These are phyloP conservation scores for Erythrocebus patas DNA, from an alignment of 2,113 vertebrate genomes.

Conservation along the genomic window DNA sequence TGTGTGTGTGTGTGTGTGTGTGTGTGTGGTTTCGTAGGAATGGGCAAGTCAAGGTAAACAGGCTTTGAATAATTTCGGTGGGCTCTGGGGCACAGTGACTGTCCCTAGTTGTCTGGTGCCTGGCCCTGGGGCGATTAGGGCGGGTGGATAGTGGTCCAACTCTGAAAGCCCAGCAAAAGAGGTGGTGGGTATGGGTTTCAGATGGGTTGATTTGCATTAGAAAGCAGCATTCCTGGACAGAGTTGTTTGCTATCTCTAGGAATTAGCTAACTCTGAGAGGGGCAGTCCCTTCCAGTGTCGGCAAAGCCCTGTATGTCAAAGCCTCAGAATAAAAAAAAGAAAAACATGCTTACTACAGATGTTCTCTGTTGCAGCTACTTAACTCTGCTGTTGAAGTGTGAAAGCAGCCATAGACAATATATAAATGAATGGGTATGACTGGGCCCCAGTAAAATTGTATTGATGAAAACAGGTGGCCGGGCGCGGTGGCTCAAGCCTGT, in stretches of 20 bases:
- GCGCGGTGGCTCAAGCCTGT: no score
- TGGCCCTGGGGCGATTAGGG: background rate
- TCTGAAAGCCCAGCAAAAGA: background rate
- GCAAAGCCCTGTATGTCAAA: background rate
- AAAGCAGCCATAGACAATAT: background rate
- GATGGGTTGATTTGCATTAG: background rate
- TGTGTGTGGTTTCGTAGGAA: no score
- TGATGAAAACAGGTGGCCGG: background rate
- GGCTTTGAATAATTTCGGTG: background rate
- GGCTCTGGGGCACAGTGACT: background rate
- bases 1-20: no score
- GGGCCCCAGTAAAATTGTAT: background rate
- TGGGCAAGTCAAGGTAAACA: background rate
- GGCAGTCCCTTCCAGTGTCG: background rate
- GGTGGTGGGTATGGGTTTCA: background rate
- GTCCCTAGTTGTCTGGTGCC: background rate
- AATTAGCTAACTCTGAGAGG: background rate
- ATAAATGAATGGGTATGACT: background rate
- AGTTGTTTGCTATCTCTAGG: background rate
- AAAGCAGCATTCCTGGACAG: background rate
- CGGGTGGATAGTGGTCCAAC: background rate
- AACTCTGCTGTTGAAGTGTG: background rate
- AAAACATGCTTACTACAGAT: background rate
- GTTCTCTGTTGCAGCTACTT: background rate
- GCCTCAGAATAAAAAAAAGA: background rate